A percentile compares a stretch with the other conserved stretches of the same genome.
Evolutionary conservation across 2,797 vertebrate genomes (phyloP).

Genomic region (Bovichtus diacanthus): DNA sequence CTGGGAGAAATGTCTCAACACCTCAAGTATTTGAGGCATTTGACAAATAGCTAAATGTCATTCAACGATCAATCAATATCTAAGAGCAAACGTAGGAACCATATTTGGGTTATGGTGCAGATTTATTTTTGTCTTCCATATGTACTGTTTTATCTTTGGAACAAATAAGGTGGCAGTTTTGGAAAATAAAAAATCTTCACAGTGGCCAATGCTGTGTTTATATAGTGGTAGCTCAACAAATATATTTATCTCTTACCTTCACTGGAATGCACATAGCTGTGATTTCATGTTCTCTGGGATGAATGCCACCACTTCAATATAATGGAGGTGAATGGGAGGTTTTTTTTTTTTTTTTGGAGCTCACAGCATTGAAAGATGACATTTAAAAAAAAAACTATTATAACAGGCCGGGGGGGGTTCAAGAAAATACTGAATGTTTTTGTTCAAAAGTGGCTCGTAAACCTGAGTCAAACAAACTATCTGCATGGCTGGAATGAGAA

Average conservation of each 20-base stretch:
- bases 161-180: background rate
- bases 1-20: background rate
- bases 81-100: background rate
- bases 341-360: background rate
- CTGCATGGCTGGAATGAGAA: background rate
- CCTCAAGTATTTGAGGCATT: slow-evolving; percentile 3
- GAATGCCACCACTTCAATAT: too few relatives aligned
- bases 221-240: background rate
- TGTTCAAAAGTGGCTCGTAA: background rate
- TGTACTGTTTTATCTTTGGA: background rate
- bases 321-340: background rate
- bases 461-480: background rate
- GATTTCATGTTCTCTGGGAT: background rate
- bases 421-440: background rate
- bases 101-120: background rate
- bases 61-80: background rate
- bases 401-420: too few relatives aligned
- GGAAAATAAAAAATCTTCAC: too few relatives aligned
- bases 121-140: accelerated
- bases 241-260: background rate
- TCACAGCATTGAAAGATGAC: background rate
- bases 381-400: background rate
- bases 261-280: background rate
- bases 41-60: slow-evolving; percentile 18
- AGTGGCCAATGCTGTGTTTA: background rate